A percentile compares a stretch with the other conserved stretches of the same genome.
Evolutionary conservation across 2,888 invertebrate genomes (phyloP).

Genomic region (Trichacis sp.): DNA sequence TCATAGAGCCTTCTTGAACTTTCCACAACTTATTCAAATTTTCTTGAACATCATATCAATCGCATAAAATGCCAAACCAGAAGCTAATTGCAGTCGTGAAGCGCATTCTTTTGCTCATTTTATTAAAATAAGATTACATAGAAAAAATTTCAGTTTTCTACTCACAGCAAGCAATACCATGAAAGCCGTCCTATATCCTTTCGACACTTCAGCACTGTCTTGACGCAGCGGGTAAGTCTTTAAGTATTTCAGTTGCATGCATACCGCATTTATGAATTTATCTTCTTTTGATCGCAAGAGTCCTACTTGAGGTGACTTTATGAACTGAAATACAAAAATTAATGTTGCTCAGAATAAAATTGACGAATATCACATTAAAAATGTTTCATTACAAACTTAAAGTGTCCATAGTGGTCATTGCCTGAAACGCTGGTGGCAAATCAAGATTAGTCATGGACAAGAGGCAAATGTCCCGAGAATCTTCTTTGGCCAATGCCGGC

Average conservation of each 20-base stretch:
- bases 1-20: no score
- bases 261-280: slow-evolving; percentile 63
- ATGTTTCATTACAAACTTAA: no score
- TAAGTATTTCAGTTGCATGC: slow-evolving; percentile 63
- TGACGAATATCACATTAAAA: no score
- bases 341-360: slow-evolving; percentile 5
- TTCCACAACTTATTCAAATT: no score
- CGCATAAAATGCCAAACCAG: no score
- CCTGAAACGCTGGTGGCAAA: slow-evolving; percentile 74
- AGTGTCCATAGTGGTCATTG: slow-evolving; percentile 79
- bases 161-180: slow-evolving; percentile 72
- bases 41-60: no score
- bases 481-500: slow-evolving; percentile 69
- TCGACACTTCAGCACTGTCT: slow-evolving; percentile 69
- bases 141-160: slow-evolving; percentile 1
- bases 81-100: no score
- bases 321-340: slow-evolving; percentile 48
- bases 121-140: no score
- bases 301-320: slow-evolving; percentile 59
- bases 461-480: slow-evolving; percentile 71
- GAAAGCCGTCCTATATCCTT: slow-evolving; percentile 71
- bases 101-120: no score
- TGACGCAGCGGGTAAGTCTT: slow-evolving; percentile 63
- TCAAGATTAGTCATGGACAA: slow-evolving; percentile 77
- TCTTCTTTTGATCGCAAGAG: slow-evolving; percentile 63